Percentiles rank a stretch among this genome's conserved stretches.
These are phyloP conservation scores for Chitala chitala DNA, from an alignment of 2,113 vertebrate genomes.

Conservation along the genomic window DNA sequence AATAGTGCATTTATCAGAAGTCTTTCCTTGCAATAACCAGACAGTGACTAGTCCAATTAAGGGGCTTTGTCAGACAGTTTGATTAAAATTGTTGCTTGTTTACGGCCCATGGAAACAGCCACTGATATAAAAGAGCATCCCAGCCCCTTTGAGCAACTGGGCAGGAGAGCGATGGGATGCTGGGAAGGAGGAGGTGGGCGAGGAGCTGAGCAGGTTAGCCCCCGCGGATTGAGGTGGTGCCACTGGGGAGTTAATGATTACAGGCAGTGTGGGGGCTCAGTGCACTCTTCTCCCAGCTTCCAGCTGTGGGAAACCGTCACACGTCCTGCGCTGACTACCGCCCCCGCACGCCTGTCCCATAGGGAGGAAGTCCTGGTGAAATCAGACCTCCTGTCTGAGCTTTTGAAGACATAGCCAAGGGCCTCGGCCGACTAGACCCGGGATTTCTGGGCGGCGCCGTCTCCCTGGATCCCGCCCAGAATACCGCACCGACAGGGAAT, in stretches of 20 bases:
- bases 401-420: slow-evolving; percentile 45
- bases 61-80: neutral
- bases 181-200: neutral
- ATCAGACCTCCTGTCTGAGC: slow-evolving; percentile 37
- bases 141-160: slow-evolving; percentile 7
- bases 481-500: slow-evolving; percentile 37
- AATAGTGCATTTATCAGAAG: neutral
- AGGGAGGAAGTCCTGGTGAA: slow-evolving; percentile 46
- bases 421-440: slow-evolving; percentile 27
- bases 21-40: slow-evolving; percentile 3
- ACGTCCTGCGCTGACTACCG: neutral
- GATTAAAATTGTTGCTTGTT: neutral
- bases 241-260: slow-evolving; percentile 34
- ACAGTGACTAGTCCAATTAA: neutral
- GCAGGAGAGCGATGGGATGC: neutral
- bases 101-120: neutral
- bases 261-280: slow-evolving; percentile 31
- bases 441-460: slow-evolving; percentile 33
- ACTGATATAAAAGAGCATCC: neutral
- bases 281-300: slow-evolving; percentile 7
- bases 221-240: slow-evolving; percentile 33
- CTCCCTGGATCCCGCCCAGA: slow-evolving; percentile 37
- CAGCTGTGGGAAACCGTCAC: slow-evolving; percentile 48
- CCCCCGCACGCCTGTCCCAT: slow-evolving; percentile 16
- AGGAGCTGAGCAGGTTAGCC: slow-evolving; percentile 5